Percentiles rank a stretch among this genome's conserved stretches.
These are phyloP conservation scores for Drosophila paracracens DNA, from an alignment of 2,888 invertebrate species.

Conservation along the genomic window DNA sequence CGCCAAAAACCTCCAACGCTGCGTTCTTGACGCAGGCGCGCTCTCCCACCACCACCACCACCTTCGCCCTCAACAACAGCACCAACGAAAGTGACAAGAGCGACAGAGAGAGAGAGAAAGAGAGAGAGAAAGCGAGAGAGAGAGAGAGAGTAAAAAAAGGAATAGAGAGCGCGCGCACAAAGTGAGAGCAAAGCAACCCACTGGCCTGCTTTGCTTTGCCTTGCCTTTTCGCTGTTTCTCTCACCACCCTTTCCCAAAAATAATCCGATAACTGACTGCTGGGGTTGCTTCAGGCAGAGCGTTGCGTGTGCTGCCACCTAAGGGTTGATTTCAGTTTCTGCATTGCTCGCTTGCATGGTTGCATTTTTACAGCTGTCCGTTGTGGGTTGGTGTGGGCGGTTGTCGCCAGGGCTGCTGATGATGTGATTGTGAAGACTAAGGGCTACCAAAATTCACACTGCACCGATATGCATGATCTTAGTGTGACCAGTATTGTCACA, in stretches of 20 bases:
- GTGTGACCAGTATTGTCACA: constrained; percentile 25
- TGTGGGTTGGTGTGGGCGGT: constrained; percentile 37
- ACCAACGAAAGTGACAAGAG: constrained; percentile 22
- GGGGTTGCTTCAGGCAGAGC: constrained; percentile 31
- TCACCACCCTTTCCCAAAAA: constrained; percentile 37
- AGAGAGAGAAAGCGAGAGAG: constrained; percentile 8
- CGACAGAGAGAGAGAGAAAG: constrained; percentile 3
- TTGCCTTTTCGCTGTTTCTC: constrained; percentile 7
- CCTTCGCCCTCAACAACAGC: constrained; percentile 14
- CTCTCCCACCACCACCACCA: constrained; percentile 53
- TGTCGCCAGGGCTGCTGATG: constrained; percentile 40
- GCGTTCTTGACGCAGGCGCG: constrained; percentile 63
- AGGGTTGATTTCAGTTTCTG: constrained; percentile 35
- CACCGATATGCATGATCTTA: constrained; percentile 1
- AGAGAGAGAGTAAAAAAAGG: constrained; percentile 15
- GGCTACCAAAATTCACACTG: constrained; percentile 16
- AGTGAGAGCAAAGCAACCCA: constrained; percentile 30
- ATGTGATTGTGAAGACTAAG: not conserved
- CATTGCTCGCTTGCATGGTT: constrained; percentile 36
- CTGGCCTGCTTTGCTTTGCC: constrained; percentile 32
- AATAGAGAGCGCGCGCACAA: constrained; percentile 15
- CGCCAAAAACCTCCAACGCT: constrained; percentile 35
- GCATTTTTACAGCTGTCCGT: constrained; percentile 63
- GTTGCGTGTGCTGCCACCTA: constrained; percentile 12
- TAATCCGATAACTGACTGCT: constrained; percentile 33